Evolutionary conservation across 2,797 vertebrate species (phyloP).

Genomic region (Phylloscopus collybita): DNA sequence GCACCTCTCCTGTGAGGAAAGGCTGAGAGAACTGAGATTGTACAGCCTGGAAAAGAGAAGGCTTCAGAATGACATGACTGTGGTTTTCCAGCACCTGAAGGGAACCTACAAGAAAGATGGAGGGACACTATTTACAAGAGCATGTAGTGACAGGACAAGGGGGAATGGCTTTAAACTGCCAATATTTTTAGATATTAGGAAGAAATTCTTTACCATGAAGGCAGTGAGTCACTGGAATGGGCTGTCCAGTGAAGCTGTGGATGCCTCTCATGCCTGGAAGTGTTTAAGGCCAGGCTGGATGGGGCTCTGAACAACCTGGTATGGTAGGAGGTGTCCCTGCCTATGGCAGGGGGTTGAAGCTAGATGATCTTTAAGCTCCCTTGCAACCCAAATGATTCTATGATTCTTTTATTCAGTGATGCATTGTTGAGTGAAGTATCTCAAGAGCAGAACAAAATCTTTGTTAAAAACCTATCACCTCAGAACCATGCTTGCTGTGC

Average conservation of each 20-base stretch:
- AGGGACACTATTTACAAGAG: neutral
- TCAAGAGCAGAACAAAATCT: neutral
- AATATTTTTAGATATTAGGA: neutral
- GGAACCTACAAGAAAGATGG: neutral
- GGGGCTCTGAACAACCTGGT: neutral
- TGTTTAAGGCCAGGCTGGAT: neutral
- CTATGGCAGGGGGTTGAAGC: neutral
- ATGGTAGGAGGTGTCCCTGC: neutral
- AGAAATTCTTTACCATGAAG: neutral
- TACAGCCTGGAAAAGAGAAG: neutral
- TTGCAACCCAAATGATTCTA: neutral
- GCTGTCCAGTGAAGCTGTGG: neutral
- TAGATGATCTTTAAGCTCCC: neutral
- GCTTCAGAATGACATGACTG: neutral
- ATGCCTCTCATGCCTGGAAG: neutral
- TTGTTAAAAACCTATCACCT: neutral
- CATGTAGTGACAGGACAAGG: neutral
- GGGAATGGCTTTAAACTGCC: neutral
- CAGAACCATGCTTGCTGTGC: neutral
- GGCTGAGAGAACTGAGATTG: neutral
- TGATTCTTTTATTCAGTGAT: neutral
- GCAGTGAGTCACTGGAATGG: neutral
- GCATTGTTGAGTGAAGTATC: neutral
- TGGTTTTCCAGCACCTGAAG: neutral
- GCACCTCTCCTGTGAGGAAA: neutral